Evolutionary conservation across 2,888 invertebrate genomes (phyloP).

Genomic region (Elgonia sp.): DNA sequence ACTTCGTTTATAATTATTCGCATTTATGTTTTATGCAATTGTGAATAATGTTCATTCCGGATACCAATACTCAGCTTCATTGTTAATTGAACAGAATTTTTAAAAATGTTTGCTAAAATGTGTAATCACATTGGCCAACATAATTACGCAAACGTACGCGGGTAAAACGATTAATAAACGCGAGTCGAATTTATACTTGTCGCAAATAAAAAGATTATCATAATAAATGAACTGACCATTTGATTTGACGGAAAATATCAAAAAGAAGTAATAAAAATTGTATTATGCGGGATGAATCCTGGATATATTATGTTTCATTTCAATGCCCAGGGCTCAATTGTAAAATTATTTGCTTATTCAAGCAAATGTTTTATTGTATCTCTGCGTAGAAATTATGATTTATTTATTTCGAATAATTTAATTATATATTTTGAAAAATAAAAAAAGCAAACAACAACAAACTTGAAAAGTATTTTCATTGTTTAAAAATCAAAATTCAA

Average conservation of each 20-base stretch:
- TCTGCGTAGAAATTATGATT: background rate
- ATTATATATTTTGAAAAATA: background rate
- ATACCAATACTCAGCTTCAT: background rate
- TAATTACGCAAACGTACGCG: slow-evolving; percentile 29
- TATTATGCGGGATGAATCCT: slow-evolving; percentile 1
- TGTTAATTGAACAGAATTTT: slow-evolving; percentile 39
- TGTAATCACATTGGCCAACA: background rate
- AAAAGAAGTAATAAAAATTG: slow-evolving; percentile 36
- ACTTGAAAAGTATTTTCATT: too few species aligned
- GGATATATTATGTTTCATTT: slow-evolving; percentile 34
- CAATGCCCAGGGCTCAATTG: slow-evolving; percentile 16
- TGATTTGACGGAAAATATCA: slow-evolving; percentile 38
- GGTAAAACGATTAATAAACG: slow-evolving; percentile 21
- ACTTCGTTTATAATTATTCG: background rate
- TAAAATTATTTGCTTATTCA: slow-evolving; percentile 47
- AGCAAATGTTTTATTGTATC: slow-evolving; percentile 11
- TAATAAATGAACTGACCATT: slow-evolving; percentile 49
- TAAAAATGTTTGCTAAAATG: slow-evolving; percentile 31
- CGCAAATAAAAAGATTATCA: slow-evolving; percentile 55
- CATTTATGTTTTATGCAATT: too few species aligned
- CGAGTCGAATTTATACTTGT: slow-evolving; percentile 40
- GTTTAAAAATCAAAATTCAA: too few species aligned
- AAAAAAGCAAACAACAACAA: background rate
- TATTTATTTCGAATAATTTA: slow-evolving; percentile 25
- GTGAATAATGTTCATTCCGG: too few species aligned